Evolutionary conservation across 2,113 vertebrate genomes (phyloP).

Genomic region (Tautogolabrus adspersus): DNA sequence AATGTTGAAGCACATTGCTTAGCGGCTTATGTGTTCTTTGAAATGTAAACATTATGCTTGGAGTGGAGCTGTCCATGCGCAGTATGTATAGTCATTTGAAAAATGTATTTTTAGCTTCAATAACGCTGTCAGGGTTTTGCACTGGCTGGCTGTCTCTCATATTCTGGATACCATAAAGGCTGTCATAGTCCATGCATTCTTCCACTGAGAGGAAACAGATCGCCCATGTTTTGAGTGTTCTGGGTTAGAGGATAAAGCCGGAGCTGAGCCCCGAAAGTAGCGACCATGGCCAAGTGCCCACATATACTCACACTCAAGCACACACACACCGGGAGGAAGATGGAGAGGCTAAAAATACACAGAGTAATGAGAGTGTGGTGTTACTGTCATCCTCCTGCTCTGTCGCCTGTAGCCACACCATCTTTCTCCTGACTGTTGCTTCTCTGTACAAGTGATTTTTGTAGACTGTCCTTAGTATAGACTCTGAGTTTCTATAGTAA

Average conservation of each 20-base stretch:
- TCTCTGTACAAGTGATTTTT: conserved; percentile 8
- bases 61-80: conserved; percentile 11
- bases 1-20: conserved; percentile 15
- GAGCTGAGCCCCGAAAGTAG: conserved; percentile 68
- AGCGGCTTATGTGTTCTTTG: conserved; percentile 12
- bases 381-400: conserved; percentile 62
- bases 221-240: conserved; percentile 70
- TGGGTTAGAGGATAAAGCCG: conserved; percentile 55
- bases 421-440: conserved; percentile 42
- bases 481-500: too few relatives aligned
- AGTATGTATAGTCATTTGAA: conserved; percentile 15
- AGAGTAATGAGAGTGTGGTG: conserved; percentile 72
- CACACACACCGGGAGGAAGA: conserved; percentile 63
- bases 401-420: conserved; percentile 46
- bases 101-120: conserved; percentile 42
- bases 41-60: conserved; percentile 38
- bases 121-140: conserved; percentile 37
- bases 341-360: conserved; percentile 78
- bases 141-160: conserved; percentile 32
- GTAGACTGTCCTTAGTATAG: too few relatives aligned
- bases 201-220: conserved; percentile 66
- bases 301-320: conserved; percentile 39
- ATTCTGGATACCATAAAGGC: conserved; percentile 35
- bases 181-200: conserved; percentile 35
- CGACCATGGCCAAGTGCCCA: conserved; percentile 64